These are phyloP conservation scores for Pantherophis vulpinus DNA, from an alignment of 2,797 vertebrate genomes.

Conservation along the genomic window DNA sequence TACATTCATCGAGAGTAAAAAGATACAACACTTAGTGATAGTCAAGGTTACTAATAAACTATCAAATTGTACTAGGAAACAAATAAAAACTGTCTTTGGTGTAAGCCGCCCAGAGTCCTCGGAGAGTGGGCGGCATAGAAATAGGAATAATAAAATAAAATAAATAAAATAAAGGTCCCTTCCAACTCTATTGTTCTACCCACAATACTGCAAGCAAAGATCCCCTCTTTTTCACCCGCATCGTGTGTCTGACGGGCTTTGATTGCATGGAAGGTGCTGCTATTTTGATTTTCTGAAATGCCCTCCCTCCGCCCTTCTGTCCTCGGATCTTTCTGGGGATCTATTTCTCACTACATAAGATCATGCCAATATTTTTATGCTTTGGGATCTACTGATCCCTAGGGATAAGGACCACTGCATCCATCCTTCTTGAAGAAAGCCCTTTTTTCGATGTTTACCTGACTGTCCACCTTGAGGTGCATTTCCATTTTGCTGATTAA, in stretches of 20 bases:
- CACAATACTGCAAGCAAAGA: neutral
- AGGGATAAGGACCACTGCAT: neutral
- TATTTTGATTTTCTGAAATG: neutral
- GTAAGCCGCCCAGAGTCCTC: too few species aligned
- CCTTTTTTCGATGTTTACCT: neutral
- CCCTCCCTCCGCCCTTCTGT: neutral
- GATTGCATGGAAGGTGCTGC: neutral
- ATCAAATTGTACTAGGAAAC: too few species aligned
- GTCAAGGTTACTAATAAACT: too few species aligned
- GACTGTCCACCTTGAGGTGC: neutral
- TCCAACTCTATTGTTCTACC: neutral
- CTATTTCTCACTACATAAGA: neutral
- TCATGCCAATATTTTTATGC: neutral
- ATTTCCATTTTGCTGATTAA: neutral
- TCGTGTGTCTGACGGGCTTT: neutral
- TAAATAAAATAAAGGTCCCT: neutral
- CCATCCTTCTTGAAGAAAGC: neutral
- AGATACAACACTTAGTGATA: too few species aligned
- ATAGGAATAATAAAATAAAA: too few species aligned
- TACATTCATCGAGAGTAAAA: too few species aligned
- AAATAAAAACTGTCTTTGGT: too few species aligned
- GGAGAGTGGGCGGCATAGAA: too few species aligned
- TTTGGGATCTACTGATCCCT: neutral
- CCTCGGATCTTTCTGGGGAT: neutral
- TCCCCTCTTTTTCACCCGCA: neutral